Evolutionary conservation across 2,113 vertebrate species (phyloP).

Genomic region (Phainopepla nitens): DNA sequence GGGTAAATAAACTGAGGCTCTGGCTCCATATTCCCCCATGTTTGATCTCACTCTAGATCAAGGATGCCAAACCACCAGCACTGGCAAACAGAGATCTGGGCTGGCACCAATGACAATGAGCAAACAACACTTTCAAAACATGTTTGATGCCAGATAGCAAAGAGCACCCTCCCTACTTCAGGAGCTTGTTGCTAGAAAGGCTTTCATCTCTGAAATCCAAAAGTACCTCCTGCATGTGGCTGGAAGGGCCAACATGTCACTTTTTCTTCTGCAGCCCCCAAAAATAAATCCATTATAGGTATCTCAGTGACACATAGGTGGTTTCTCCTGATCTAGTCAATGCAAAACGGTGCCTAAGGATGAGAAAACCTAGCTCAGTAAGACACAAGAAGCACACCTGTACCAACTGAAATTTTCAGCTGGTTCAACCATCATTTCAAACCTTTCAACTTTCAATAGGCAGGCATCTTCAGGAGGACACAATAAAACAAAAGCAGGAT

Average conservation of each 20-base stretch:
- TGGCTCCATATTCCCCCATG: neutral
- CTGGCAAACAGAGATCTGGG: constrained; percentile 44
- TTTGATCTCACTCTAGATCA: constrained; percentile 58
- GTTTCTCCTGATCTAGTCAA: neutral
- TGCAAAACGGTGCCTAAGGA: neutral
- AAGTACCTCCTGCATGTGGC: neutral
- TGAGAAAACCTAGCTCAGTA: neutral
- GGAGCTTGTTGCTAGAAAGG: neutral
- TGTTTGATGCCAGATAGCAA: constrained; percentile 30
- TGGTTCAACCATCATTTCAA: neutral
- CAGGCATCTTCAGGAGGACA: neutral
- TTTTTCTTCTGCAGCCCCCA: neutral
- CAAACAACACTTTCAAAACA: constrained; percentile 61
- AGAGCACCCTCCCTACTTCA: constrained; percentile 30
- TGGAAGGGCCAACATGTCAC: fast-evolving
- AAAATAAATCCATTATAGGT: neutral
- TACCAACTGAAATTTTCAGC: neutral
- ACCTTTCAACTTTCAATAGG: neutral
- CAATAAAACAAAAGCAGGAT: neutral
- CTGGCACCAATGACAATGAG: constrained; percentile 49
- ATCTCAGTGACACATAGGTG: neutral
- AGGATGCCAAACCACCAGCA: constrained; percentile 56
- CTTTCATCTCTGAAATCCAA: neutral
- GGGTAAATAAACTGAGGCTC: constrained; percentile 56
- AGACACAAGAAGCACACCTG: neutral